Evolutionary conservation across 2,888 invertebrate species (phyloP).

Genomic region (Deilephila porcellus): DNA sequence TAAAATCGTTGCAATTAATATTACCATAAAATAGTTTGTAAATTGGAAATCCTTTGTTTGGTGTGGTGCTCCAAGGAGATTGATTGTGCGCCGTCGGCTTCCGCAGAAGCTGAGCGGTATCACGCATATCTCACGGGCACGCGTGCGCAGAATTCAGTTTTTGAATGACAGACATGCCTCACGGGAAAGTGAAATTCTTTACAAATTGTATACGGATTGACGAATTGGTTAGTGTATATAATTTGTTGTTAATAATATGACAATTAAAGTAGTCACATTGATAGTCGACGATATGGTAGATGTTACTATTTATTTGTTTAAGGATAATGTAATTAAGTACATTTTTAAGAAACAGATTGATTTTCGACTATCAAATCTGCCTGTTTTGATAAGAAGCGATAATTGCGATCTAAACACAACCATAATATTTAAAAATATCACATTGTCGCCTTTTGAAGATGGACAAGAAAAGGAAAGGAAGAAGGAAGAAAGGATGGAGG

Average conservation of each 20-base stretch:
- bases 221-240: background rate
- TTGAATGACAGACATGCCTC: slow-evolving; percentile 64
- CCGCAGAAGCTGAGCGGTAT: slow-evolving; percentile 61
- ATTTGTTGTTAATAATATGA: background rate
- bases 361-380: no score
- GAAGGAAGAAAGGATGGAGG: no score
- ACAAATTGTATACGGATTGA: slow-evolving; percentile 31
- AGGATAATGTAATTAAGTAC: no score
- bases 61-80: slow-evolving; percentile 4
- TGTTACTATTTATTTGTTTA: no score
- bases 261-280: no score
- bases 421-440: no score
- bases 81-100: slow-evolving; percentile 64
- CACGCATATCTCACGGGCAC: slow-evolving; percentile 67
- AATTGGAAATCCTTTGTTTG: slow-evolving; percentile 15
- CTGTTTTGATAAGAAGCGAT: no score
- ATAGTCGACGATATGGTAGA: no score
- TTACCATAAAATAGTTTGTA: slow-evolving; percentile 13
- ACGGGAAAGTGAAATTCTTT: slow-evolving; percentile 59
- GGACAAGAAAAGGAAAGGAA: no score
- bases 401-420: no score
- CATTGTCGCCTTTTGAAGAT: no score
- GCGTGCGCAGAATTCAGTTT: slow-evolving; percentile 50
- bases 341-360: no score
- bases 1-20: slow-evolving; percentile 14